These are phyloP conservation scores for Torymus texanus DNA, from an alignment of 2,888 invertebrate genomes.

Conservation along the genomic window DNA sequence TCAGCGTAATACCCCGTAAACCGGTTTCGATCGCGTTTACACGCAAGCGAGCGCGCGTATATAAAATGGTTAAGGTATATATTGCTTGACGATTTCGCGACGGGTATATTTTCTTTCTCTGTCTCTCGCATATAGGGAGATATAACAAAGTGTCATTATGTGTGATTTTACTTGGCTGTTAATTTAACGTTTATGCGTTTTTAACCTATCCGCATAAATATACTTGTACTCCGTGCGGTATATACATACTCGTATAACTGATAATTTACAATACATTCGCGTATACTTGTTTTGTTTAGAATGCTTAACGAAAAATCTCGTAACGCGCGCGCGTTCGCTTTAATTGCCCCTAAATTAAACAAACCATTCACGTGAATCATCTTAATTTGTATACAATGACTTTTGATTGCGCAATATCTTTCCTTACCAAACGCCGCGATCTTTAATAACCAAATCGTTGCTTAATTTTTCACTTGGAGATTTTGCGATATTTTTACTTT, in stretches of 20 bases:
- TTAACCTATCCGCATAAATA: slow-evolving; percentile 19
- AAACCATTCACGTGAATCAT: too few species aligned
- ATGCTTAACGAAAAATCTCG: too few species aligned
- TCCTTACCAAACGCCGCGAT: too few species aligned
- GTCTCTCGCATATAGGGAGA: neutral
- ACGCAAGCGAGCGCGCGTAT: neutral
- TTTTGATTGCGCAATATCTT: too few species aligned
- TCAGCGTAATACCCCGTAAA: slow-evolving; percentile 44
- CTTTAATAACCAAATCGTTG: too few species aligned
- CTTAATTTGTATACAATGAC: too few species aligned
- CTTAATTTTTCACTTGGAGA: too few species aligned
- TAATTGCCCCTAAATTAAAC: too few species aligned
- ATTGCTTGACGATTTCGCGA: slow-evolving; percentile 37
- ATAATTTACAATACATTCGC: too few species aligned
- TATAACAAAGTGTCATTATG: slow-evolving; percentile 49
- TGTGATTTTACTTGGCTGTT: slow-evolving; percentile 33
- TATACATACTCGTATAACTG: neutral
- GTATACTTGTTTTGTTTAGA: too few species aligned
- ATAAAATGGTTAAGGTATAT: slow-evolving; percentile 37
- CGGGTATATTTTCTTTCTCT: slow-evolving; percentile 14
- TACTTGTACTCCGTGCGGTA: neutral
- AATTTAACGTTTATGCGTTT: slow-evolving; percentile 40
- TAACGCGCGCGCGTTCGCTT: too few species aligned
- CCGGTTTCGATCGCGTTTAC: slow-evolving; percentile 46
- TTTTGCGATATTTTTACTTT: too few species aligned